Base-by-base conservation (phyloP, 2,797 vertebrate species). In the Enteromius trimaculatus region DNA sequence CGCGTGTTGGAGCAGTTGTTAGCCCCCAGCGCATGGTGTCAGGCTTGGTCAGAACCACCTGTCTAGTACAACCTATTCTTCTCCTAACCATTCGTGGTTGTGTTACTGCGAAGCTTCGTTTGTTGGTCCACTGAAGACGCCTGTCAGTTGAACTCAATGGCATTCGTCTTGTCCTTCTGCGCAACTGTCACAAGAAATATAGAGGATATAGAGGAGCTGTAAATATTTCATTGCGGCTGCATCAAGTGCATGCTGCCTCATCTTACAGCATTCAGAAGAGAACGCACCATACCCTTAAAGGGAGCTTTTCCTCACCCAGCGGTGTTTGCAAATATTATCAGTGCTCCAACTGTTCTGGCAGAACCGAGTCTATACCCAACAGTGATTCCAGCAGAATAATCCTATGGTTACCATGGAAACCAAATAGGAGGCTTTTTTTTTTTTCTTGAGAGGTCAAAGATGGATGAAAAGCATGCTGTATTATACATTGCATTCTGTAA, bases 401-500 rank as follows among this genome's bases (percentile, higher is more conserved):
- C 86, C 82, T 80, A 72, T 49, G 11, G 90, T 94, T 92, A 85
- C 92, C 84, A 89, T 87, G 91, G 93, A 79, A 93, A 94, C 92
- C 88, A 14, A 74, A 89, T 90, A 87, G 86, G 82, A 91, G 90
- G 26, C 23, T 66, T 49, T 39, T 21, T n/a, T n/a, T 64, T 34
- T 74, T 37, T 75, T 16, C 26, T 8, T 2, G 6, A 3, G 47
- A 44, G 71, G 62, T 75, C 31, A 82, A 55, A 82, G 34, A 68
- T 39, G 7, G 34, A 82, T 76, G 47, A 55, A 66, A 66, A 29
- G 13, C n/a, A 53, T 37, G 11, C 58, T 75, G 80, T 64, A 39
- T 72, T 72, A 60, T 58, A 70, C 65, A n/a, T 81, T 29, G 68
- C 79, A 71, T 70, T 80, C 58, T 58, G 55, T 80, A 71, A 42